Base-by-base conservation (phyloP, 2,888 invertebrate genomes). In the Melikaiella ostensackeni region DNA sequence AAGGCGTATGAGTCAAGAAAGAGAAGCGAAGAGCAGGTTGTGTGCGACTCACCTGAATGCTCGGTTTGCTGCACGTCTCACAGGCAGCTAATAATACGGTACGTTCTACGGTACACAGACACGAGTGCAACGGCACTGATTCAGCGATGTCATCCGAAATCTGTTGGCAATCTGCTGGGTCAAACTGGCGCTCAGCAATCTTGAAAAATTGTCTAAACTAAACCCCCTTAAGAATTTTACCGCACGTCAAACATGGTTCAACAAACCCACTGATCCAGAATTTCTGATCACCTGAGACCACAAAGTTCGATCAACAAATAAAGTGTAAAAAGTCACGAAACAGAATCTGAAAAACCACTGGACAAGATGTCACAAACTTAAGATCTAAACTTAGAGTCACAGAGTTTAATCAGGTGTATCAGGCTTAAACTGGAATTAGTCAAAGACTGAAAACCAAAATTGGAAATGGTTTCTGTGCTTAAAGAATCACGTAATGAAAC, bases 91-190 rank as follows among this genome's bases (percentile, higher is more conserved):
- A 82, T 82, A 82, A 82, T 82, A 82, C 82, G 81, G 82, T 82
- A 82, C 80, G 82, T 81, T 80, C 80, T 82, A 82, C 82, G 82
- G 82, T 82, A 82, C 82, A 82, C 82, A 79, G 79, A 79, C 78
- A 38, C 70, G 59, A 30, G 30, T 30, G 35, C 62, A 50, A 38
- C 35, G 33, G 30, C 38, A 62, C 79, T 62, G 55, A 75, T 33
- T 24, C 64, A 75, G 50, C 73, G 57, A 74, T 38, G 38, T 57
- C 74, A 74, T 61, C 73, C 78, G 76, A 77, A 77, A 77, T 66
- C 62, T 61, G 62, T 57, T 77, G 78, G 76, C 81, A 70, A 75
- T 77, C 78, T 80, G 46, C 61, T 74, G 73, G 75, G 77, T 79
- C 79, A 78, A 78, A 75, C 64, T 73, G 74, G 11, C 38, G 42